Base-by-base conservation (phyloP, 2,888 invertebrate genomes). In the Galeruca laticollis region DNA sequence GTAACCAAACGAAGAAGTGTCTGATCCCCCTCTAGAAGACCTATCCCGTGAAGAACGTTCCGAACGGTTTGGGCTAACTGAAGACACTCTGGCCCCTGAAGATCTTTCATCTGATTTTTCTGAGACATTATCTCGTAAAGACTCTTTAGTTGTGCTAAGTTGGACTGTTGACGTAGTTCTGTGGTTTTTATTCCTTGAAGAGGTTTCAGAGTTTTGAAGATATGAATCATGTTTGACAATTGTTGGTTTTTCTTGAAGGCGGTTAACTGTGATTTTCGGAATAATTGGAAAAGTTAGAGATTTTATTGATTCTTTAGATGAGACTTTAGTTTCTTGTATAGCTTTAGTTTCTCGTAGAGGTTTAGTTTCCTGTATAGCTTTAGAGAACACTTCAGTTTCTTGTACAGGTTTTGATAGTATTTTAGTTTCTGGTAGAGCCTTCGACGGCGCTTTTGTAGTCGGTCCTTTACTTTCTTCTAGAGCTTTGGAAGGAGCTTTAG, bases 1-100 rank as follows among this genome's bases (percentile, higher is more conserved):
- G 18, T 15, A 47, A 9, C 47, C 47, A 47, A 47, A 47, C 18
- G 47, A 47, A 15, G 47, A 47, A 47, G 47, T 47, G 15, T 47
- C 47, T 15, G 47, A 47, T 47, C 47, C 47, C 6, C 47, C 47
- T 47, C 47, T n/a, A 18, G 47, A 47, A 47, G 47, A 47, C 18
- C 47, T 47, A 15, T 47, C 47, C 2, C 47, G 47, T 18, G 47
- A 47, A 47, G 47, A 47, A 8, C 18, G 18, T 47, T 18, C 47
- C 47, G 47, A 47, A 18, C 15, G 8, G 2, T 47, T 47, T 15
- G 47, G 47, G 15, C 47, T 47, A 9, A 47, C 15, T 2, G 47
- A 47, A 15, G 47, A 18, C 15, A 47, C 47, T 18, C 47, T 47
- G 15, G 4, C 15, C 1, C 15, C 15, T 6, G 9, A 18, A 15